phyloP scores from a whole-genome alignment of 2,888 invertebrate species.

The Parthenolecanium corni region DNA sequence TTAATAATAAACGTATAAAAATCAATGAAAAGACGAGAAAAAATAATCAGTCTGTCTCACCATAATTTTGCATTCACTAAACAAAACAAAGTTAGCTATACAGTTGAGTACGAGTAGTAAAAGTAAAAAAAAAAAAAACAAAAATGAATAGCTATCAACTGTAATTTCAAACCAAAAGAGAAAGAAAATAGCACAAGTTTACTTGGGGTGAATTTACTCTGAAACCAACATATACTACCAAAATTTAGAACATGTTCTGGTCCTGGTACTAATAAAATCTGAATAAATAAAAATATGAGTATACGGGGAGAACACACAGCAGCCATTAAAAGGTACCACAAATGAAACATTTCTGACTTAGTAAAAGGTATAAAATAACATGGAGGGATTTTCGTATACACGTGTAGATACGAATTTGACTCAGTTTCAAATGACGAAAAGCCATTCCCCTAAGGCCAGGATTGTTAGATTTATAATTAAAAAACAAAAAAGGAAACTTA shows the following conservation, averaged over 20 bases:
- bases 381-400: too few species aligned
- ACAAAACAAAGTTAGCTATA: too few species aligned
- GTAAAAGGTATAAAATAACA: background rate
- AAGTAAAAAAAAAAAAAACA: background rate
- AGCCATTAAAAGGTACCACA: background rate
- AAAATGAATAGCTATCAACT: background rate
- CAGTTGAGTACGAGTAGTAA: too few species aligned
- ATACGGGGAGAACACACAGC: background rate
- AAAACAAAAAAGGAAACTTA: too few species aligned
- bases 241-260: too few species aligned
- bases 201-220: background rate
- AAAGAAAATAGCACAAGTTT: background rate
- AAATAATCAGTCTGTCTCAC: too few species aligned
- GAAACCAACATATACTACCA: background rate
- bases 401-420: background rate
- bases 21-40: too few species aligned
- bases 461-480: too few species aligned
- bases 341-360: too few species aligned
- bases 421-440: background rate
- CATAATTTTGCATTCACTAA: too few species aligned
- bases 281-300: background rate
- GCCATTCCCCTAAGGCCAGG: too few species aligned
- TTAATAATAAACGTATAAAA: too few species aligned
- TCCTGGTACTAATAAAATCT: background rate
- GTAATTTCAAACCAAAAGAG: background rate